Conservation (phyloP, 2,797 vertebrate genomes). For the Pipistrellus nathusii region DNA sequence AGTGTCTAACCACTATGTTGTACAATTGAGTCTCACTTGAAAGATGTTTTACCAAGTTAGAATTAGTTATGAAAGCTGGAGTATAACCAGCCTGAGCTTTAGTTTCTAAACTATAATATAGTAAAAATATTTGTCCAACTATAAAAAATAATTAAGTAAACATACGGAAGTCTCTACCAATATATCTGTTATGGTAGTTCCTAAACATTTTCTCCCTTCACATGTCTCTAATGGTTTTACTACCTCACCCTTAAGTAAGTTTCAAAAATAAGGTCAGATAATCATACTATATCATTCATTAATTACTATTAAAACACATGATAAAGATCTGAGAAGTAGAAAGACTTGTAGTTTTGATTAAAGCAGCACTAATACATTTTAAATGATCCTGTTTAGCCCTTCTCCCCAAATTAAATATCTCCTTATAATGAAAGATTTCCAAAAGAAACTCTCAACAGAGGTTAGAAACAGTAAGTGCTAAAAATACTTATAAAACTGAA, state of each 20-base stretch:
- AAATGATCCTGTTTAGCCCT: background rate
- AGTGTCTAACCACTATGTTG: background rate
- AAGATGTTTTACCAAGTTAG: background rate
- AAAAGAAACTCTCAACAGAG: background rate
- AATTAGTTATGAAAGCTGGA: background rate
- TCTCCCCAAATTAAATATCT: background rate
- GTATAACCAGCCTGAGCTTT: background rate
- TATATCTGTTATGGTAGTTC: background rate
- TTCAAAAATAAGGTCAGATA: background rate
- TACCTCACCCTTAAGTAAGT: background rate
- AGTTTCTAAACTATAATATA: background rate
- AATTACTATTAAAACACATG: background rate
- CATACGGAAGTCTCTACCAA: background rate
- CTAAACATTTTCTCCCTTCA: background rate
- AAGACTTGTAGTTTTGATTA: background rate
- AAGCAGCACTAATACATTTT: background rate
- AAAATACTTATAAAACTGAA: constrained; percentile 33
- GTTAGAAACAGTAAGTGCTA: background rate
- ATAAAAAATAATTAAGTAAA: background rate
- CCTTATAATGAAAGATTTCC: background rate
- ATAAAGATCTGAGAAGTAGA: background rate
- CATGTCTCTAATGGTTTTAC: background rate
- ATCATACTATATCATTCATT: background rate
- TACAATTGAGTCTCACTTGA: background rate
- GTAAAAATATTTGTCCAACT: background rate